phyloP scores from a whole-genome alignment of 2,797 vertebrate species.

The Clarias laeviceps region DNA sequence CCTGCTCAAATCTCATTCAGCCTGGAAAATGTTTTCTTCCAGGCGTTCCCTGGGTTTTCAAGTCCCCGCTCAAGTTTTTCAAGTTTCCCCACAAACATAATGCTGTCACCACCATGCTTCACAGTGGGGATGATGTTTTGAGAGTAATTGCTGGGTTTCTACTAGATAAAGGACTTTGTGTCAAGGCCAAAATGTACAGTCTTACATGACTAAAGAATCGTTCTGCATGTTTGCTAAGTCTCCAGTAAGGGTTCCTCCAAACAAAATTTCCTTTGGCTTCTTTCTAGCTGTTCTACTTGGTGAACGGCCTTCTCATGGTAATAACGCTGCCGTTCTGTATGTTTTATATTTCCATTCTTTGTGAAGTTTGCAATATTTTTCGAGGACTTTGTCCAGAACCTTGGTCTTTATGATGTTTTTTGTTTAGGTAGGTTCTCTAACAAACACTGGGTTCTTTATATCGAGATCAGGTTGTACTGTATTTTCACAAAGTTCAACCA shows the following conservation, averaged over 20 bases:
- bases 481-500: background rate
- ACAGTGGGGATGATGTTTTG: background rate
- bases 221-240: background rate
- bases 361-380: background rate
- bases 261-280: background rate
- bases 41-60: background rate
- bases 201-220: background rate
- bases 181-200: background rate
- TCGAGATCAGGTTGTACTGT: background rate
- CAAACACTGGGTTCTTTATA: background rate
- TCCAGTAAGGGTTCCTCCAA: background rate
- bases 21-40: background rate
- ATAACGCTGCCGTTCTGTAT: background rate
- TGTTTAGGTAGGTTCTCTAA: background rate
- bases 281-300: background rate
- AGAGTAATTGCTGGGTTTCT: background rate
- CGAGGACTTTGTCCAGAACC: background rate
- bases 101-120: conserved; percentile 4
- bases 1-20: background rate
- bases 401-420: background rate
- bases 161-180: background rate
- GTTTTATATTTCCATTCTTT: background rate
- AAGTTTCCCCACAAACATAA: background rate
- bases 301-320: background rate
- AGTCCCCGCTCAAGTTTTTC: background rate